Evolutionary conservation across 2,113 vertebrate species (phyloP).

Genomic region (Dicrurus megarhynchus): DNA sequence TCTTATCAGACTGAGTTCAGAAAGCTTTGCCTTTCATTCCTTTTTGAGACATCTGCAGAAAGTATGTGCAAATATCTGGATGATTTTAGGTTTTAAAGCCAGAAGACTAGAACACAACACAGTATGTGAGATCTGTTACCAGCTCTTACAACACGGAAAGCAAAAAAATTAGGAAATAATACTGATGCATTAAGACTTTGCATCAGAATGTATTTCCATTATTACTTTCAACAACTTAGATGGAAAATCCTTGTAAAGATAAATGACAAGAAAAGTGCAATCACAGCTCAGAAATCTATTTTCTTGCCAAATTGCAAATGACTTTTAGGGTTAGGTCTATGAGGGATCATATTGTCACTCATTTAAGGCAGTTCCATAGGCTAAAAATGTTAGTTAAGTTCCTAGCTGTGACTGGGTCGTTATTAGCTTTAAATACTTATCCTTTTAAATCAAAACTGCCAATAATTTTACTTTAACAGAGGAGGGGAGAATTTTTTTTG

Average conservation of each 20-base stretch:
- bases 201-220: not conserved
- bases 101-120: not conserved
- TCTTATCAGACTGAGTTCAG: not conserved
- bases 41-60: conserved; percentile 6
- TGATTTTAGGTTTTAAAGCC: not conserved
- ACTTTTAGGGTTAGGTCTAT: not conserved
- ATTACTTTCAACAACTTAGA: not conserved
- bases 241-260: not conserved
- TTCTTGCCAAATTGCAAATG: not conserved
- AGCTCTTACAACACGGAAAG: not conserved
- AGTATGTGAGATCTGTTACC: not conserved
- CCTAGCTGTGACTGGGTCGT: not conserved
- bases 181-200: not conserved
- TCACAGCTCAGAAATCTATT: not conserved
- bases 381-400: not conserved
- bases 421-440: not conserved
- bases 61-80: not conserved
- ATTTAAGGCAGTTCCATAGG: not conserved
- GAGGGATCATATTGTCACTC: not conserved
- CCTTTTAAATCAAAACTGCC: not conserved
- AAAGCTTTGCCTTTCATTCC: not conserved
- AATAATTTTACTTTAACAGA: not conserved
- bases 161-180: not conserved
- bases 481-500: not conserved
- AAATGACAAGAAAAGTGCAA: not conserved